Conservation (phyloP, 1,140 invertebrate genomes). For the Ganaspis sp. region DNA sequence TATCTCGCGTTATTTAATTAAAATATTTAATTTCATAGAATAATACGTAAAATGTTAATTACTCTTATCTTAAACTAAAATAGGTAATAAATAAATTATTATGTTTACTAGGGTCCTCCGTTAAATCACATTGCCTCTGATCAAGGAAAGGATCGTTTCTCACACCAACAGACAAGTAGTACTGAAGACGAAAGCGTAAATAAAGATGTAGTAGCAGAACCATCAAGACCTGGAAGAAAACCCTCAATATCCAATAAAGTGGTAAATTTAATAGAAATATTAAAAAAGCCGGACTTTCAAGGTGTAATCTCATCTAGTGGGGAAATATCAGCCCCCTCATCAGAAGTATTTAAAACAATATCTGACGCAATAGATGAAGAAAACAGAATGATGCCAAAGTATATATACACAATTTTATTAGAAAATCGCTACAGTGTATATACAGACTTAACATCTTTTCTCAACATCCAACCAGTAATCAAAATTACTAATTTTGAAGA, state of each 20-base stretch:
- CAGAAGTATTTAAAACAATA: neutral
- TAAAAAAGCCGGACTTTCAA: neutral
- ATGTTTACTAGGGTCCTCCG: too few relatives aligned
- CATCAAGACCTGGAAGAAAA: too few relatives aligned
- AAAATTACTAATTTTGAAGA: neutral
- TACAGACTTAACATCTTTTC: neutral
- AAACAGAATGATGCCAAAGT: conserved; percentile 23
- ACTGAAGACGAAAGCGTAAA: too few relatives aligned
- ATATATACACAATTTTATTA: neutral
- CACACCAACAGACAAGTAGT: too few relatives aligned
- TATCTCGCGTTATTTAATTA: too few relatives aligned
- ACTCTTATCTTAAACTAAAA: too few relatives aligned
- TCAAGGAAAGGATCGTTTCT: too few relatives aligned
- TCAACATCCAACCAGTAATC: neutral
- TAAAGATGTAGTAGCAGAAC: too few relatives aligned
- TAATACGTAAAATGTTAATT: too few relatives aligned
- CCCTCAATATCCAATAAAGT: neutral
- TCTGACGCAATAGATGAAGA: neutral
- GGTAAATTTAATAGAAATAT: neutral
- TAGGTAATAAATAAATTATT: too few relatives aligned
- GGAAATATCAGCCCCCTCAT: neutral
- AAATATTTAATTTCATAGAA: too few relatives aligned
- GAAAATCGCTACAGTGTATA: neutral
- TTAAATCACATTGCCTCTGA: too few relatives aligned
- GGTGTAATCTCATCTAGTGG: neutral